Base-by-base conservation (phyloP, 1,140 invertebrate species). In the Brachionus rubens region DNA sequence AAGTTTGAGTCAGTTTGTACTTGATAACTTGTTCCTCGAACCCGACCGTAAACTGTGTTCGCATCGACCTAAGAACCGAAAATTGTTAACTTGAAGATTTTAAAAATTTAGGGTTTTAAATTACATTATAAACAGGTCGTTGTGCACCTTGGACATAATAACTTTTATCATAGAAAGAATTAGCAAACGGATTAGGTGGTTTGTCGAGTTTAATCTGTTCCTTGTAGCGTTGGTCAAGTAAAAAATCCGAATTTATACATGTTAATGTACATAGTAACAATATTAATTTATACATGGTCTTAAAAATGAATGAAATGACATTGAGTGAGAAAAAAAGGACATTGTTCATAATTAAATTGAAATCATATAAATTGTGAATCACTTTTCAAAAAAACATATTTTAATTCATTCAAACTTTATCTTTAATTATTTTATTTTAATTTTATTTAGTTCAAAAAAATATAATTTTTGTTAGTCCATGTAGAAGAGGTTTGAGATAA, bases 121-220 rank as follows among this genome's bases (percentile, higher is more conserved):
- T 72, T 72, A 72, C 68, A 26, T 26, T 50, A 24, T 72, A 72
- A 19, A 72, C 19, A 14, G 68, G 68, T n/a, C 46, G 24, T 26
- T 30, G 28, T 10, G 24, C 33, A 4, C 68, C 68, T 28, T 30
- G 26, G 9, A 48, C 9, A 50, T 72, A 72, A 33, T 40, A 72
- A 28, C 68, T 72, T 54, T 72, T 72, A 36, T 72, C 68, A 41
- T 72, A 72, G 16, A 72, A 50, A 10, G 68, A 40, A 33, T 72
- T 72, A 28, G 40, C 9, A 50, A 72, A 72, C 7, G 68, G 68
- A 72, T 50, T 46, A 24, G 43, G 68, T 72, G 68, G 68, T 24
- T n/a, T 30, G 6, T 54, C 36, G 10, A 48, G 16, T 16, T 48
- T 47, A 4, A 40, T 5, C 24, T 72, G 28, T 9, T 72, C 68